phyloP scores from a whole-genome alignment of 2,797 vertebrate genomes.

The Babyrousa celebensis region DNA sequence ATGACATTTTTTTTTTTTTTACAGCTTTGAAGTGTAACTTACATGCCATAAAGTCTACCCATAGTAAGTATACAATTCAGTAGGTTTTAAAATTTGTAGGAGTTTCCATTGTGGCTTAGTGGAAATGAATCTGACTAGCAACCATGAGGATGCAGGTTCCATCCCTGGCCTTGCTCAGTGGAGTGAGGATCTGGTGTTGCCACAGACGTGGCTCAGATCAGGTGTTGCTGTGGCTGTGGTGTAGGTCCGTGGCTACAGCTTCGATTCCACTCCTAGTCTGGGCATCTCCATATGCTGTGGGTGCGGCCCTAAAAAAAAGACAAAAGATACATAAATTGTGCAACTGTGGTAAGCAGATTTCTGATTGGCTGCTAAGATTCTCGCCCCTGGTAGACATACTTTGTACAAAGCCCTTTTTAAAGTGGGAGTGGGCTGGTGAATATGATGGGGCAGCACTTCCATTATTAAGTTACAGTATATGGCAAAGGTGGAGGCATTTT shows the following conservation, averaged over 20 bases:
- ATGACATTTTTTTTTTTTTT: not conserved
- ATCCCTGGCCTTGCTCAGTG: too few relatives aligned
- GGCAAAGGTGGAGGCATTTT: conserved; percentile 24
- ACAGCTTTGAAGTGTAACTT: not conserved
- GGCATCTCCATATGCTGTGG: too few relatives aligned
- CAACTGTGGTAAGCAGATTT: conserved; percentile 14
- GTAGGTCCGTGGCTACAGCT: too few relatives aligned
- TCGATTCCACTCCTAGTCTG: too few relatives aligned
- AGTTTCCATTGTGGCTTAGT: too few relatives aligned
- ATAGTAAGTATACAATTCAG: not conserved
- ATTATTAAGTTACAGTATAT: not conserved
- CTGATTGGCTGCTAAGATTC: not conserved
- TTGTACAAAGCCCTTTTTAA: not conserved
- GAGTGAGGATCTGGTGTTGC: too few relatives aligned
- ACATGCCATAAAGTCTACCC: not conserved
- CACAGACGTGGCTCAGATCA: too few relatives aligned
- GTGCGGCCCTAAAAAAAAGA: too few relatives aligned
- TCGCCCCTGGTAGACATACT: not conserved
- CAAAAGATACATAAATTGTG: not conserved
- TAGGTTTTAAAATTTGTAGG: conserved; percentile 30
- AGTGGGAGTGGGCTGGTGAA: not conserved
- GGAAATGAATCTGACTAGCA: too few relatives aligned
- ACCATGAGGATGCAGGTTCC: too few relatives aligned
- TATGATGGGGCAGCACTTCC: not conserved
- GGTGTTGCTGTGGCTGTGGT: too few relatives aligned